phyloP scores from a whole-genome alignment of 2,113 vertebrate genomes.

The Etheostoma cragini region DNA sequence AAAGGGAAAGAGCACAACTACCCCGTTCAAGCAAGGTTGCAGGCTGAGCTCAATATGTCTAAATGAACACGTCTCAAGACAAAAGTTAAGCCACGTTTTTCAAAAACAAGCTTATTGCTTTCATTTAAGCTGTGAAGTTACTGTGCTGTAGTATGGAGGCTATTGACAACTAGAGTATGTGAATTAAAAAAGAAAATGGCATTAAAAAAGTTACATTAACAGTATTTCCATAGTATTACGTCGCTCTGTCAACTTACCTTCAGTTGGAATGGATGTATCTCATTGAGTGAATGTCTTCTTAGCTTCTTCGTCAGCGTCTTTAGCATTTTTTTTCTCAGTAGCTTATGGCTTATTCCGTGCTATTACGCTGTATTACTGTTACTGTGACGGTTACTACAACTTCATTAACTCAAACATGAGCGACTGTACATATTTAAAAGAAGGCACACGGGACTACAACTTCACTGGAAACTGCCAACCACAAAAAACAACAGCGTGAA shows the following conservation, averaged over 20 bases:
- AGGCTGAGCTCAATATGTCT: not conserved
- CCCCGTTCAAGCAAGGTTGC: conserved; percentile 25
- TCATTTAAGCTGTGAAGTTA: not conserved
- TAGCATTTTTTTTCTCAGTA: conserved; percentile 81
- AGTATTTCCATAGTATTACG: not conserved
- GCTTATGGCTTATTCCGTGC: conserved; percentile 53
- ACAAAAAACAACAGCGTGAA: not conserved
- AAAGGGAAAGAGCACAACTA: conserved; percentile 1
- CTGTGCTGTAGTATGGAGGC: not conserved
- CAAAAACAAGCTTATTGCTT: conserved; percentile 23
- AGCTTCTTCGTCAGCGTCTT: conserved; percentile 93
- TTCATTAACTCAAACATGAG: conserved; percentile 50
- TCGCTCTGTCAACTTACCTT: conserved; percentile 84
- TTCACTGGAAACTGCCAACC: conserved; percentile 20
- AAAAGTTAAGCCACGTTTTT: conserved; percentile 52
- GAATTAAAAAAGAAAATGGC: not conserved
- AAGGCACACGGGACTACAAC: conserved; percentile 52
- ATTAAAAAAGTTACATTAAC: not conserved
- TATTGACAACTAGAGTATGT: not conserved
- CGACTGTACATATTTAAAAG: conserved; percentile 42
- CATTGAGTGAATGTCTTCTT: conserved; percentile 90
- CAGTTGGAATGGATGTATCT: conserved; percentile 91
- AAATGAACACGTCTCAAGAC: conserved; percentile 63
- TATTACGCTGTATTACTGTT: conserved; percentile 7
- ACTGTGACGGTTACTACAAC: conserved; percentile 32